Base-by-base conservation (phyloP, 2,113 vertebrate genomes). In the Phasianus colchicus region DNA sequence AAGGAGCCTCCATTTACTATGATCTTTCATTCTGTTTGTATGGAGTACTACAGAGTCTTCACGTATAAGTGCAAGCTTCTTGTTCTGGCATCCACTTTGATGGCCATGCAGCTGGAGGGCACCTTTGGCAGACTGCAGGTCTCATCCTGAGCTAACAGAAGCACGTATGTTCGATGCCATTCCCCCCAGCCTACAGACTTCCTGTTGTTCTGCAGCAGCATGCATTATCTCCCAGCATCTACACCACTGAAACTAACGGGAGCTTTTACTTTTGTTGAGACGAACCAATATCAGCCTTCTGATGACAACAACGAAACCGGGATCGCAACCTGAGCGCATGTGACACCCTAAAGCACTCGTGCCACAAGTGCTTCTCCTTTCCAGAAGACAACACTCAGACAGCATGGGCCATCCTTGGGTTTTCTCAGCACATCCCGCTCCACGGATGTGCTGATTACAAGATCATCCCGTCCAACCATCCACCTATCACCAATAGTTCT, bases 181-280 rank as follows among this genome's bases (percentile, higher is more conserved):
- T 64, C n/a, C 78, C 11, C 34, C 2, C 2, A 83, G 17, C 38
- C 78, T 61, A 60, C 45, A 91, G 60, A 27, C 32, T 42, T 83
- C 73, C 89, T 75, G 58, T 14, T 78, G 36, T 52, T 75, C 34
- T 72, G 47, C 60, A 81, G 69, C 42, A 77, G 83, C 17, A 65
- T 38, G 55, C 65, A 27, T 65, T 65, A 88, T 48, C 76, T 52
- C 65, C 74, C 34, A 58, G 45, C 64, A 92, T 60, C 87, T n/a
- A 52, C 72, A 65, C 15, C 82, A 67, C 55, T 47, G 52, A 91
- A 92, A 74, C 32, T 32, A 81, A 80, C 8, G 38, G 50, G 42
- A 83, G 67, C 61, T 88, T 95, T 90, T 67, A 87, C 65, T 91
- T 86, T 52, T 78, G 57, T 81, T 90, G 85, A 83, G 72, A 43